Evolutionary conservation across 2,797 vertebrate genomes (phyloP), one percentile per base, ranked within the genome.

Genomic region (Sebastes jordani): DNA sequence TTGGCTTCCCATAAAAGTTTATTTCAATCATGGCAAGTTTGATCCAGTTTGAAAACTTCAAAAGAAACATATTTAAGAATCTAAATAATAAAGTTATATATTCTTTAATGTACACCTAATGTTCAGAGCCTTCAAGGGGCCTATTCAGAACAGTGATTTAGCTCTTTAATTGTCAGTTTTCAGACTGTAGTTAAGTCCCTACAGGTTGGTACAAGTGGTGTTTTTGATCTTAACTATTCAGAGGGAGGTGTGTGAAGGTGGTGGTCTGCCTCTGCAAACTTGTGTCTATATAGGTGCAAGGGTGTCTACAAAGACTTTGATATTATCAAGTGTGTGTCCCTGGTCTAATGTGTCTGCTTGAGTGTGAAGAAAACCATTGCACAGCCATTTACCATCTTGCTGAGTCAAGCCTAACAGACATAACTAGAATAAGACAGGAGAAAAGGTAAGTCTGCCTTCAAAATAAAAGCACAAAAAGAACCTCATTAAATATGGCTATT

Each of bases 1-100:
- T 42, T 46, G 65, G 61, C 68, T 72, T 46, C 61, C 65, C 36
- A 18, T 86, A 78, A 80, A 82, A 9, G 59, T 87, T 82, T 66
- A 54, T 78, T 78, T 60, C 4, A 62, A 20, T 83, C 20, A 64
- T 20, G 60, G 32, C 25, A 72, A 66, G 82, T 74, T 52, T 42
- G 22, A 83, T 62, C 25, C 54, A 46, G 16, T 76, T 73, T 66
- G 27, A 16, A 4, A 77, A 22, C 66, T 59, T 32, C 7, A 27
- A 34, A 59, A 38, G 20, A 38, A 46, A 27, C n/a, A 16, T 14
- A n/a, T 60, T 74, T n/a, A 0, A 52, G 27, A n/a, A 30, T 60
- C 3, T 25, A 18, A 70, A 61, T 46, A 52, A n/a, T 52, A 18
- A 52, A 20, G 7, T 1, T 20, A 20, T 20, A 52, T 20, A n/a